Base-by-base conservation (phyloP, 1,140 invertebrate species). In the Drosophila azteca region DNA sequence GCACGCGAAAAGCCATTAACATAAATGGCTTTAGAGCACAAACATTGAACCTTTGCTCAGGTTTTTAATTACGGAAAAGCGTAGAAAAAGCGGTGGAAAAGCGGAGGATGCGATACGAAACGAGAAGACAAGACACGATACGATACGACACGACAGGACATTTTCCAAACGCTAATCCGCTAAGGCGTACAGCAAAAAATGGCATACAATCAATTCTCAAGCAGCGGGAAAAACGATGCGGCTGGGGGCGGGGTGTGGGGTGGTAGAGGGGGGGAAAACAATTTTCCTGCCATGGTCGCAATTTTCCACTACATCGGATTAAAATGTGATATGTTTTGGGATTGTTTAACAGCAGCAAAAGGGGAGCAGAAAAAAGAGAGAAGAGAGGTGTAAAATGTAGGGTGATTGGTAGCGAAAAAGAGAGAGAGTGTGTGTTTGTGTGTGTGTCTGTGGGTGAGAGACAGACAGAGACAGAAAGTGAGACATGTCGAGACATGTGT, bases 241-340 rank as follows among this genome's bases (percentile, higher is more conserved):
- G 17, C 17, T 1, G 17, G 17, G 17, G 17, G 24, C 1, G 22
- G 2, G 22, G 22, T 5, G 24, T 3, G 11, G 0, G 35, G 3
- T 11, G 11, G 9, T 3, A 11, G 35, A 0, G 35, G 11, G 7
- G 8, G 8, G 31, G 11, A 63, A 70, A 77, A 87, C 82, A 87
- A 82, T 87, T 82, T 74, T 66, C 65, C 55, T 45, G 6, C 43
- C 81, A 58, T 78, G 78, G 73, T 39, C 64, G 68, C 83, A 88
- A 88, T 88, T 88, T 88, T 88, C 84, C 79, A 88, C 84, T 89
- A 88, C 83, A 88, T 89, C 72, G 83, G 83, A 88, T 88, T 88
- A 88, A 88, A 88, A 89, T 88, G 83, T 88, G 83, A 88, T 88
- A 89, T 88, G 83, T 88, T 39, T 88, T 79, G 84, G 70, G 77